phyloP scores from a whole-genome alignment of 2,888 invertebrate species.

The Agonum fuliginosum region DNA sequence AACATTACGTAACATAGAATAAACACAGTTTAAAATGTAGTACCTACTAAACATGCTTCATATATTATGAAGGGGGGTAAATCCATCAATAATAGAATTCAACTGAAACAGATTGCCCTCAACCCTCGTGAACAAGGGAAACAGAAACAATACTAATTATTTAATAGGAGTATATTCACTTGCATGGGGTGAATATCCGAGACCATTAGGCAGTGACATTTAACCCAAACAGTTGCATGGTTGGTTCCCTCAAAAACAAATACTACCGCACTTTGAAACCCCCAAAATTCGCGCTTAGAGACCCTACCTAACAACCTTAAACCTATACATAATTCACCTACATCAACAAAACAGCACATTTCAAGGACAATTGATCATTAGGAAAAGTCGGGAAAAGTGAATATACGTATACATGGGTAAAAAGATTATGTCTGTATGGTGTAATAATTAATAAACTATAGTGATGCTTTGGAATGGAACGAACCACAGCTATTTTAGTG shows the following conservation, averaged over 20 bases:
- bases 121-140: constrained; percentile 11
- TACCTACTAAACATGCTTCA: background rate
- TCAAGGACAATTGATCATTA: too few relatives aligned
- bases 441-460: too few relatives aligned
- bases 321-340: background rate
- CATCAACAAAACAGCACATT: background rate
- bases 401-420: too few relatives aligned
- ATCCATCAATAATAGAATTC: background rate
- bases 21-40: background rate
- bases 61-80: constrained; percentile 11
- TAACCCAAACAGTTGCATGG: constrained; percentile 10
- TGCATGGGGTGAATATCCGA: constrained; percentile 5
- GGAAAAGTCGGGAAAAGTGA: too few relatives aligned
- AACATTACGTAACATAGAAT: too few relatives aligned
- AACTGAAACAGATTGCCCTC: background rate
- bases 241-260: background rate
- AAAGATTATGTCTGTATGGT: too few relatives aligned
- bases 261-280: too few relatives aligned
- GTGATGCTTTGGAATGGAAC: too few relatives aligned
- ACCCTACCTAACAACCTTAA: background rate
- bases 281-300: background rate
- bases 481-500: too few relatives aligned
- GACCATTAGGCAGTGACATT: constrained; percentile 1
- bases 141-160: constrained; percentile 29
- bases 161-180: background rate